A percentile compares a stretch with the other conserved stretches of the same genome.
Conservation (phyloP, 2,888 invertebrate genomes). For the Entomobrya multifasciata region DNA sequence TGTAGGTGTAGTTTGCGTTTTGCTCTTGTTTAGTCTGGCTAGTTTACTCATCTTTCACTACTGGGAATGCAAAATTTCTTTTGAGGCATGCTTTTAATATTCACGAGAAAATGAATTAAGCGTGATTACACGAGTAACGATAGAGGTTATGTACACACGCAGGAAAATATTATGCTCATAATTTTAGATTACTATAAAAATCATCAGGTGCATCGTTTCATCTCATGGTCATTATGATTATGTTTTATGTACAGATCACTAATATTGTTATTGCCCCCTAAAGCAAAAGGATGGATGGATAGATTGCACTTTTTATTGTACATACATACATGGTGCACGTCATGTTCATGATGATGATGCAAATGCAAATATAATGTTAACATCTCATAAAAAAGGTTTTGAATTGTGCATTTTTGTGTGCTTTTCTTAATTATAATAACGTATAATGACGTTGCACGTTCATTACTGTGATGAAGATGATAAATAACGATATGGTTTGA, state of each 20-base stretch:
- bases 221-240: conserved; percentile 50
- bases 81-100: too few relatives aligned
- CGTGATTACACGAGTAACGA: too few relatives aligned
- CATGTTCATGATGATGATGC: too few relatives aligned
- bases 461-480: conserved; percentile 58
- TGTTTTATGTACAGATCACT: conserved; percentile 31
- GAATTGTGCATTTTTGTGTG: conserved; percentile 28
- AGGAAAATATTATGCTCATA: conserved; percentile 21
- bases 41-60: too few relatives aligned
- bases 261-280: conserved; percentile 33
- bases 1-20: background rate
- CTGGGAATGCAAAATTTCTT: too few relatives aligned
- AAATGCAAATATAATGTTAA: too few relatives aligned
- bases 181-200: conserved; percentile 10
- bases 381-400: too few relatives aligned
- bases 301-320: too few relatives aligned
- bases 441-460: conserved; percentile 43
- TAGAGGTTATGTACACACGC: too few relatives aligned
- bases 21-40: conserved; percentile 35
- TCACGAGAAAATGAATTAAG: too few relatives aligned
- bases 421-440: conserved; percentile 64
- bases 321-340: too few relatives aligned
- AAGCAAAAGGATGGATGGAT: conserved; percentile 22
- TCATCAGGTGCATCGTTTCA: conserved; percentile 24
- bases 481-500: too few relatives aligned